Conservation (phyloP, 2,113 vertebrate genomes). For the Peromyscus maniculatus region DNA sequence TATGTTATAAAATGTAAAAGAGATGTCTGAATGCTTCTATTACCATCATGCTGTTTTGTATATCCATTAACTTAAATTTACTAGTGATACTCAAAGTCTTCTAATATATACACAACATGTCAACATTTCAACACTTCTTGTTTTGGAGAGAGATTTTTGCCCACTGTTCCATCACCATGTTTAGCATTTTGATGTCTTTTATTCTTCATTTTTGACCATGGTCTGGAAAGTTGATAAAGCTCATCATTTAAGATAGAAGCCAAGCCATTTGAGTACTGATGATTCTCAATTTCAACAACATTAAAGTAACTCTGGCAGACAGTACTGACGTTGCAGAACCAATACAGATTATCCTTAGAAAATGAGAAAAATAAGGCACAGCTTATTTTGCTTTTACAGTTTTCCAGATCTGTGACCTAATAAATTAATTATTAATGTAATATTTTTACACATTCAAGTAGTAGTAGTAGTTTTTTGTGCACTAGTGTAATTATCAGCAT, state of each 20-base stretch:
- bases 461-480: not conserved
- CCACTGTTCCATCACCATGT: not conserved
- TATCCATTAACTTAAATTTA: not conserved
- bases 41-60: not conserved
- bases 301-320: not conserved
- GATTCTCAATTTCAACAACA: not conserved
- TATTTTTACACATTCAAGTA: not conserved
- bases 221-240: not conserved
- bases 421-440: not conserved
- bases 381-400: not conserved
- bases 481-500: not conserved
- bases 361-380: not conserved
- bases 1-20: not conserved
- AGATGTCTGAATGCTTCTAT: not conserved
- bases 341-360: not conserved
- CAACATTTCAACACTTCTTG: not conserved
- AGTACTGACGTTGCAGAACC: not conserved
- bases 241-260: not conserved
- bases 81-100: not conserved
- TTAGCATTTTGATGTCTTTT: not conserved
- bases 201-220: not conserved
- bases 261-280: not conserved
- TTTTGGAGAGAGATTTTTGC: not conserved
- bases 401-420: not conserved
- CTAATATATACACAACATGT: not conserved